Conservation (phyloP, 2,113 vertebrate species). For the Seriola dumerili region DNA sequence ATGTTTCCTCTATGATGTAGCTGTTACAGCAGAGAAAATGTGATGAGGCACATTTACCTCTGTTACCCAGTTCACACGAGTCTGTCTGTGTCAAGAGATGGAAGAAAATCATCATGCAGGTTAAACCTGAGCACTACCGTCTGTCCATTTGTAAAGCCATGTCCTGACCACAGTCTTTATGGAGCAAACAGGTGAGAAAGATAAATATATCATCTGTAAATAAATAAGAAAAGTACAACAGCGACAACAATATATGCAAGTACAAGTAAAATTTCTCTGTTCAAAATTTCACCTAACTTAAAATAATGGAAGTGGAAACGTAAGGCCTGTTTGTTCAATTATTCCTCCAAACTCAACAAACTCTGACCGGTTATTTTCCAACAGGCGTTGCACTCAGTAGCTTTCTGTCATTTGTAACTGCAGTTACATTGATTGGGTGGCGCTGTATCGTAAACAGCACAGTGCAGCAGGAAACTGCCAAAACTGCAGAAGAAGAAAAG, state of each 20-base stretch:
- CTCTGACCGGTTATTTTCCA: too few species aligned
- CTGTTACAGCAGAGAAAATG: conserved; percentile 1
- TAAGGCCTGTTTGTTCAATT: too few species aligned
- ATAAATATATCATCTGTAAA: background rate
- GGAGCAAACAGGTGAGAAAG: conserved; percentile 9
- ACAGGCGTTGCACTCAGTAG: too few species aligned
- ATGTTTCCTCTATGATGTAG: conserved; percentile 5
- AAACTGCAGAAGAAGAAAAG: too few species aligned
- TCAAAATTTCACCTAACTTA: too few species aligned
- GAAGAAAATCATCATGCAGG: conserved; percentile 30
- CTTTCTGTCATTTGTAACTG: too few species aligned
- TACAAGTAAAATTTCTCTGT: background rate
- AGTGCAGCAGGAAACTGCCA: too few species aligned
- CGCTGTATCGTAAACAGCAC: too few species aligned
- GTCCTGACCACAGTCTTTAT: background rate
- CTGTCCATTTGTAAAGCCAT: conserved; percentile 24
- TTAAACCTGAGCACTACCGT: conserved; percentile 26
- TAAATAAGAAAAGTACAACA: background rate
- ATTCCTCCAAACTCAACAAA: too few species aligned
- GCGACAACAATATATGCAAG: background rate
- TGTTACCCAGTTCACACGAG: conserved; percentile 28
- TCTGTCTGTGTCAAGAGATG: conserved; percentile 39
- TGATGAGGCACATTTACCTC: background rate
- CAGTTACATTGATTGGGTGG: too few species aligned
- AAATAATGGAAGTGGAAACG: too few species aligned